These are phyloP conservation scores for Hecatera dysodea DNA, from an alignment of 2,888 invertebrate genomes.

Conservation along the genomic window DNA sequence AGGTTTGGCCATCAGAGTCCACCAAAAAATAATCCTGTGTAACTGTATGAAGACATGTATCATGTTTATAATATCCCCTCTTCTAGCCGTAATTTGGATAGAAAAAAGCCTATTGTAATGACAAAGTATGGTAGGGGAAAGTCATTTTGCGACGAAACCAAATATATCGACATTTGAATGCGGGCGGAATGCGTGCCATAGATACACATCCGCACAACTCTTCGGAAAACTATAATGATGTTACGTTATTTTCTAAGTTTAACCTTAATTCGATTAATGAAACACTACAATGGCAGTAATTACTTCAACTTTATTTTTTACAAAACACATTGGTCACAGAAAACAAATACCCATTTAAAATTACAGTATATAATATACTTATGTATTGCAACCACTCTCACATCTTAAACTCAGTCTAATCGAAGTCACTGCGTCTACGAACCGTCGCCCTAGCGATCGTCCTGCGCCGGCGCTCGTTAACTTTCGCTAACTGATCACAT, in stretches of 20 bases:
- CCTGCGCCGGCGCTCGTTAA: slow-evolving; percentile 22
- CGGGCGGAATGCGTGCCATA: no score
- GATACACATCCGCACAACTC: background rate
- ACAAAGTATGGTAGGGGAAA: no score
- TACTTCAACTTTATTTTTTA: slow-evolving; percentile 79
- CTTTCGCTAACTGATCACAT: slow-evolving; percentile 22
- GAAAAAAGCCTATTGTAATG: no score
- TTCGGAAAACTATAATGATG: background rate
- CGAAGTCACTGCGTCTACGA: slow-evolving; percentile 36
- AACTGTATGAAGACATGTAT: no score
- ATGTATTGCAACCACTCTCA: slow-evolving; percentile 71
- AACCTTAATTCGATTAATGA: slow-evolving; percentile 59
- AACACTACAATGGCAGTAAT: slow-evolving; percentile 77
- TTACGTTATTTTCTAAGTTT: no score
- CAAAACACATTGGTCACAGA: slow-evolving; percentile 81
- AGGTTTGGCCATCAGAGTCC: no score
- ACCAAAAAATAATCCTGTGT: no score
- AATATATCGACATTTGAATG: no score
- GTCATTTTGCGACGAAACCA: no score
- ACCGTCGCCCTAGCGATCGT: slow-evolving; percentile 11
- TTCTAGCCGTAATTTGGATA: no score
- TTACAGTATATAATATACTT: slow-evolving; percentile 66
- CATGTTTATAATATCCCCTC: no score
- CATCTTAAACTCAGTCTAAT: slow-evolving; percentile 63
- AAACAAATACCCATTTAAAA: slow-evolving; percentile 76